Conservation (phyloP, 2,113 vertebrate species). For the Oncorhynchus tshawytscha region DNA sequence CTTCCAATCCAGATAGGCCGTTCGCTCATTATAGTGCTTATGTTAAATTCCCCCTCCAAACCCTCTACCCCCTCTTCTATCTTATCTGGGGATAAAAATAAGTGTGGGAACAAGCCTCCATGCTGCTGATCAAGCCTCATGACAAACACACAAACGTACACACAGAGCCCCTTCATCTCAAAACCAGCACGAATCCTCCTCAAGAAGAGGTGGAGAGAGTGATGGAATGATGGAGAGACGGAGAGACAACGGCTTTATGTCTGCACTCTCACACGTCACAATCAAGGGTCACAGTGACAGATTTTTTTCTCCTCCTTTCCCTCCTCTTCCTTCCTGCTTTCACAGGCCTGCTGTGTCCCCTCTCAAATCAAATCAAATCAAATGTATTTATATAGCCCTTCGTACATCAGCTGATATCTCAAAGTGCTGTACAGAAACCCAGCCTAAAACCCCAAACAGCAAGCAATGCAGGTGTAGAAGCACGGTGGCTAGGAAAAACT, state of each 20-base stretch:
- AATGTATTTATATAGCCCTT: too few relatives aligned
- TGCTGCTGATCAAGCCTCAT: constrained; percentile 18
- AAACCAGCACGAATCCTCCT: too few relatives aligned
- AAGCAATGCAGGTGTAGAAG: too few relatives aligned
- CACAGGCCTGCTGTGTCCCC: constrained; percentile 29
- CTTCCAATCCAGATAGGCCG: constrained; percentile 25
- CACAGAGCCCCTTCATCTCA: neutral
- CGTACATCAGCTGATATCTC: too few relatives aligned
- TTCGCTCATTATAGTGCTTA: constrained; percentile 39
- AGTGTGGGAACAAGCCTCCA: constrained; percentile 18
- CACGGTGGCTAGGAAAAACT: too few relatives aligned
- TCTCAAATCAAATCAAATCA: too few relatives aligned
- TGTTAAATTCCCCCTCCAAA: neutral
- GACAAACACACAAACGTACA: neutral
- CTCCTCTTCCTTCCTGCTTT: constrained; percentile 41
- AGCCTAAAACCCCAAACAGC: too few relatives aligned
- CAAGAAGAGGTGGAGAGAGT: neutral
- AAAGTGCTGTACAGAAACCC: too few relatives aligned
- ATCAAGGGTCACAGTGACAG: constrained; percentile 61
- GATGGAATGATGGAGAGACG: constrained; percentile 4
- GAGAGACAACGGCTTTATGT: constrained; percentile 21
- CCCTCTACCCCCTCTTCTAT: too few relatives aligned
- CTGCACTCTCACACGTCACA: constrained; percentile 48
- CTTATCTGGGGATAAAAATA: constrained; percentile 12
- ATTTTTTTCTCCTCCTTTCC: constrained; percentile 30